These are phyloP conservation scores for Pterocles burchelli DNA, from an alignment of 2,113 vertebrate genomes.

Conservation along the genomic window DNA sequence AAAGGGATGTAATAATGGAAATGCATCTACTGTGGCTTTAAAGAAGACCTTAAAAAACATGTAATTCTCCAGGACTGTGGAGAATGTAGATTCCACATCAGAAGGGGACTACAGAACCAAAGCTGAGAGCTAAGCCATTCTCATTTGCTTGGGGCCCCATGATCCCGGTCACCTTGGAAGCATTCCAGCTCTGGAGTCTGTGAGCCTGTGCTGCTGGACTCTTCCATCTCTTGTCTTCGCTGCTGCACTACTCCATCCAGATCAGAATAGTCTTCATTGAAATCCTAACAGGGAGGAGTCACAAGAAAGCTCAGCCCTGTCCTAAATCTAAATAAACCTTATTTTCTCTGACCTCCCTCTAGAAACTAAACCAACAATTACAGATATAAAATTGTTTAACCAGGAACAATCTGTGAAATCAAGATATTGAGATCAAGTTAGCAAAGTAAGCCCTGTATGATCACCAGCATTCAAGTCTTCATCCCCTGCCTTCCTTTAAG, in stretches of 20 bases:
- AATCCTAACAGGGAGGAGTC: slow-evolving; percentile 73
- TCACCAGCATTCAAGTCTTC: neutral
- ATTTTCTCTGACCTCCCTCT: neutral
- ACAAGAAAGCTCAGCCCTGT: neutral
- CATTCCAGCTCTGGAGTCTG: slow-evolving; percentile 87
- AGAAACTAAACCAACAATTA: neutral
- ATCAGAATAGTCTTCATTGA: slow-evolving; percentile 82
- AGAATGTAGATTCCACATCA: neutral
- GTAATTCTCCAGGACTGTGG: neutral
- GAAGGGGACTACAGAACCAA: neutral
- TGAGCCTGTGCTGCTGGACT: slow-evolving; percentile 92
- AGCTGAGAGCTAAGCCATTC: neutral
- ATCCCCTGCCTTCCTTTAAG: neutral
- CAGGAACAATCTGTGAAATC: neutral
- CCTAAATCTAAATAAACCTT: neutral
- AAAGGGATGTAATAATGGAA: neutral
- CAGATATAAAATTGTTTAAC: neutral
- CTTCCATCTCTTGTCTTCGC: slow-evolving; percentile 81
- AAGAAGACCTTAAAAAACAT: neutral
- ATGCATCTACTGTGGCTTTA: neutral
- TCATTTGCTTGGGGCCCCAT: neutral
- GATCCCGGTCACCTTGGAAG: slow-evolving; percentile 77
- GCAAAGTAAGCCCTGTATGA: neutral
- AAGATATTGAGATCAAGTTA: neutral
- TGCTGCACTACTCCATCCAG: slow-evolving; percentile 80